Base-by-base conservation (phyloP, 2,888 invertebrate species). In the Synanthedon tipuliformis region DNA sequence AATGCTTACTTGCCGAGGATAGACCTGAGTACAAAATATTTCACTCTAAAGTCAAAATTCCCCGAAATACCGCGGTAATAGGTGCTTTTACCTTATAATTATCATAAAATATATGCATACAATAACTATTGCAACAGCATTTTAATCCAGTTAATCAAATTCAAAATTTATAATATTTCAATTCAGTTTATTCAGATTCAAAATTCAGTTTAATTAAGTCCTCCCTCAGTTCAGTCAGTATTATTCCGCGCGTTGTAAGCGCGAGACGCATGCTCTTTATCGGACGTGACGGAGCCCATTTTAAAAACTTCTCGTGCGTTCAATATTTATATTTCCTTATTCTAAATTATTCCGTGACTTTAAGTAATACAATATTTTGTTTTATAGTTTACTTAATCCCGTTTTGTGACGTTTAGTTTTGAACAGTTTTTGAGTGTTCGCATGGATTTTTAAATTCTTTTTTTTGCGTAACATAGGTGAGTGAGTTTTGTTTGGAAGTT, bases 231-330 rank as follows among this genome's bases (percentile, higher is more conserved):
- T n/a, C n/a, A n/a, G 8, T 15, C 76, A 83, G 83, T 83, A 55
- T 62, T 65, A 68, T 69, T 64, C 68, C 64, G 76, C 73, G 71
- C 75, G 71, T 65, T 68, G 75, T 48, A 66, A 63, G 63, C 67
- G 78, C 65, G 70, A 63, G 74, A 74, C 83, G 82, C 71, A 11
- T 13, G 8, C n/a, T 45, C n/a, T n/a, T n/a, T n/a, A n/a, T n/a
- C n/a, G n/a, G n/a, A n/a, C n/a, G n/a, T 13, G 12, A n/a, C n/a
- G 15, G 15, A 4, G 45, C 2, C 45, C 13, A 45, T 45, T 15
- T 13, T n/a, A 45, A 45, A 45, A 45, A 13, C 45, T 45, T 45
- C 15, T 41, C 45, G n/a, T 45, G 45, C 41, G 4, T 45, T 45
- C 45, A 45, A 5, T 45, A n/a, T 41, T 12, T 4, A 3, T 41